A percentile compares a stretch with the other conserved stretches of the same genome.
These are phyloP conservation scores for Aegypius monachus DNA, from an alignment of 2,113 vertebrate genomes.

Conservation along the genomic window DNA sequence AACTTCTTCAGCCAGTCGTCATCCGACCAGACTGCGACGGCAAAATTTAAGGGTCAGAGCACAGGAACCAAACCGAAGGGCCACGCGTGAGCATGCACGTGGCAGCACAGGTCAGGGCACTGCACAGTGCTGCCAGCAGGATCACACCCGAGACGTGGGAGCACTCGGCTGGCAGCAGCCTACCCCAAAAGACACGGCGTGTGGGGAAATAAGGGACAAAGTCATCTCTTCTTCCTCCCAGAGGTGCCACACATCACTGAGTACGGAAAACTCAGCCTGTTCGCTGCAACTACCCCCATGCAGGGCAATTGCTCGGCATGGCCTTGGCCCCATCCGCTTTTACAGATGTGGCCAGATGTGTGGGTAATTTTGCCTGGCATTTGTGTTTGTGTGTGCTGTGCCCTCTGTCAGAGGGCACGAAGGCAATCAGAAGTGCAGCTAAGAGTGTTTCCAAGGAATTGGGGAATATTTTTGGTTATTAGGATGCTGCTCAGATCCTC, in stretches of 20 bases:
- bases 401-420: not conserved
- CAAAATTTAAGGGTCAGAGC: not conserved
- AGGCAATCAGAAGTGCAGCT: not conserved
- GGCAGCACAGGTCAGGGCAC: too few species aligned
- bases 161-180: not conserved
- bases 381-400: fast-evolving
- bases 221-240: not conserved
- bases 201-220: not conserved
- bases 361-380: not conserved
- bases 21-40: slow-evolving; percentile 89
- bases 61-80: fast-evolving
- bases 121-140: not conserved
- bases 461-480: not conserved
- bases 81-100: fast-evolving
- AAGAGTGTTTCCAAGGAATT: not conserved
- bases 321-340: not conserved
- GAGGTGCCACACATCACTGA: not conserved
- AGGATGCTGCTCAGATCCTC: not conserved
- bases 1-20: slow-evolving; percentile 99
- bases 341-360: not conserved
- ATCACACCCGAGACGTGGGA: fast-evolving
- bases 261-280: not conserved
- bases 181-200: fast-evolving
- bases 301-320: not conserved
- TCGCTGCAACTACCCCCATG: fast-evolving